A percentile compares a stretch with the other conserved stretches of the same genome.
Conservation (phyloP, 2,113 vertebrate species). For the Capreolus pygargus region DNA sequence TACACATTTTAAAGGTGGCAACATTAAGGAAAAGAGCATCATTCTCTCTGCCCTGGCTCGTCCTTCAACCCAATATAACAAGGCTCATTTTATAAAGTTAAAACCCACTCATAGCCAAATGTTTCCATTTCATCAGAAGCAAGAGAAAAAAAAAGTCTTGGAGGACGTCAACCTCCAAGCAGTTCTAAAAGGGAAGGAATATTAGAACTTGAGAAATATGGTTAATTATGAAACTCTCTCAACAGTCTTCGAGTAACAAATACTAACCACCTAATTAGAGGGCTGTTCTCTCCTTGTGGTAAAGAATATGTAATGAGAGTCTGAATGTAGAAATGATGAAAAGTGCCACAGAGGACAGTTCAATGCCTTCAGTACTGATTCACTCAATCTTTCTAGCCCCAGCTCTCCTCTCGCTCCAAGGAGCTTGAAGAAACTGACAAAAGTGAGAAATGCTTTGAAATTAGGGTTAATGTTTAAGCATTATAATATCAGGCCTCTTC, state of each 20-base stretch:
- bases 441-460: not conserved
- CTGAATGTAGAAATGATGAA: not conserved
- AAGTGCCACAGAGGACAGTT: not conserved
- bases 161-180: not conserved
- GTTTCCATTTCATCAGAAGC: conserved; percentile 19
- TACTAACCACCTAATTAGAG: not conserved
- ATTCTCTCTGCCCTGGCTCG: not conserved
- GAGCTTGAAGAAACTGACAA: not conserved
- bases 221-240: not conserved
- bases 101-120: not conserved
- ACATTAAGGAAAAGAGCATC: not conserved
- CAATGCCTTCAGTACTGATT: not conserved
- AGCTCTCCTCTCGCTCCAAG: not conserved
- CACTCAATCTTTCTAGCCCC: not conserved
- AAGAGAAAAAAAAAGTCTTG: not conserved
- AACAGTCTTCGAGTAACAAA: not conserved
- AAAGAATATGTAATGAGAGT: not conserved
- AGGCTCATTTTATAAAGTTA: not conserved
- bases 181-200: not conserved
- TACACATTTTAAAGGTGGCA: not conserved
- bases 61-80: not conserved
- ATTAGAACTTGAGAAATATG: not conserved
- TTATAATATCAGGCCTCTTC: not conserved
- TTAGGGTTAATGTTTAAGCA: not conserved
- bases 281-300: not conserved